These are phyloP conservation scores for Neolamprologus variostigma DNA, from an alignment of 2,113 vertebrate species.

Conservation along the genomic window DNA sequence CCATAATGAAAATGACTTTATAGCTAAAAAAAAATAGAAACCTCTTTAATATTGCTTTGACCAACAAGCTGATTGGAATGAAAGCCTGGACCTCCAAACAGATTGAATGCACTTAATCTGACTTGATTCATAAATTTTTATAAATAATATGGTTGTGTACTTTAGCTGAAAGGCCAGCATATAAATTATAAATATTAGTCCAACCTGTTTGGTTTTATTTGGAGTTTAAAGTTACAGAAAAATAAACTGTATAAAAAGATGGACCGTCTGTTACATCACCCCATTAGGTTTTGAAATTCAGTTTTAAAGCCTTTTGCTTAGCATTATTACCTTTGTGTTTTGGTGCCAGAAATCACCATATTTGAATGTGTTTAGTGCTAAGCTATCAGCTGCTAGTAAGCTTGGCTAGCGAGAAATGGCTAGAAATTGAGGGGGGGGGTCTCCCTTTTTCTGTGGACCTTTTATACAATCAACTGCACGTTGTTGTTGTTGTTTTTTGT, in stretches of 20 bases:
- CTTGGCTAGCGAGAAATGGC: fast-evolving
- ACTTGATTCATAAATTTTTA: neutral
- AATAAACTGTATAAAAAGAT: neutral
- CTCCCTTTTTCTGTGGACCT: neutral
- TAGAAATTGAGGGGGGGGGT: fast-evolving
- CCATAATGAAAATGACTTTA: conserved; percentile 6
- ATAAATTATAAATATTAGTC: neutral
- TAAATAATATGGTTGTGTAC: neutral
- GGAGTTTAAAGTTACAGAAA: neutral
- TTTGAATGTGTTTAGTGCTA: neutral
- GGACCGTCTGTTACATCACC: neutral
- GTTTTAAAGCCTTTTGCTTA: neutral
- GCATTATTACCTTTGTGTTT: neutral
- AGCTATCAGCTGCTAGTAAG: neutral
- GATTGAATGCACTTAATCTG: neutral
- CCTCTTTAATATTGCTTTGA: neutral
- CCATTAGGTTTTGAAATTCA: neutral
- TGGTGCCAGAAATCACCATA: neutral
- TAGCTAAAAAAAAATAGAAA: neutral
- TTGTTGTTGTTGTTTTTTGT: neutral
- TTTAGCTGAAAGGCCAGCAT: neutral
- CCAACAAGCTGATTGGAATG: neutral
- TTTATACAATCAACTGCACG: neutral
- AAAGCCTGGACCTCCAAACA: neutral
- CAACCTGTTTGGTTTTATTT: neutral